Percentiles rank a stretch among this genome's conserved stretches.
Evolutionary conservation across 2,113 vertebrate species (phyloP).

Genomic region (Atherinomorus stipes): DNA sequence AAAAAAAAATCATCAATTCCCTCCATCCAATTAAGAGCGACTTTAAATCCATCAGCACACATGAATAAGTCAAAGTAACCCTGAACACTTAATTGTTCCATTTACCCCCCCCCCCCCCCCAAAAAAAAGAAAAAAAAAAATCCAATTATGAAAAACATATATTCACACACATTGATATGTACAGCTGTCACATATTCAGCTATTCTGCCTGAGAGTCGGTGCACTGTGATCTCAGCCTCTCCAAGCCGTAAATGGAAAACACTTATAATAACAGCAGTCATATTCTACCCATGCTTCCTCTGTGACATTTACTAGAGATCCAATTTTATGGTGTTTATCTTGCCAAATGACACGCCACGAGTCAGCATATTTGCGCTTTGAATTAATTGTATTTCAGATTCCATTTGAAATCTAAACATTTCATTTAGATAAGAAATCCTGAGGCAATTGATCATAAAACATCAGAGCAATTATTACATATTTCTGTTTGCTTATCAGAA

Average conservation of each 20-base stretch:
- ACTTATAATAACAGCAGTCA: neutral
- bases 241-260: slow-evolving; percentile 10
- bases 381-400: slow-evolving; percentile 55
- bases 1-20: slow-evolving; percentile 49
- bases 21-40: slow-evolving; percentile 53
- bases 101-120: neutral
- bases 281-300: slow-evolving; percentile 27
- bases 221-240: neutral
- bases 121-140: neutral
- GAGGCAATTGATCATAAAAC: slow-evolving; percentile 49
- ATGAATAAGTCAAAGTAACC: slow-evolving; percentile 29
- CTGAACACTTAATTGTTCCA: slow-evolving; percentile 28
- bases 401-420: slow-evolving; percentile 64
- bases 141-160: neutral
- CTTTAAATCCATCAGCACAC: slow-evolving; percentile 65
- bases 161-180: neutral
- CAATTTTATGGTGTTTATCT: slow-evolving; percentile 35
- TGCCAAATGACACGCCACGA: slow-evolving; percentile 21
- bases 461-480: slow-evolving; percentile 28
- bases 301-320: slow-evolving; percentile 36
- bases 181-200: neutral
- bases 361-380: slow-evolving; percentile 55
- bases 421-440: slow-evolving; percentile 38
- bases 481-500: slow-evolving; percentile 29
- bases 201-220: neutral